Conservation (phyloP, 2,888 invertebrate genomes). For the Xanthorhoe designata region DNA sequence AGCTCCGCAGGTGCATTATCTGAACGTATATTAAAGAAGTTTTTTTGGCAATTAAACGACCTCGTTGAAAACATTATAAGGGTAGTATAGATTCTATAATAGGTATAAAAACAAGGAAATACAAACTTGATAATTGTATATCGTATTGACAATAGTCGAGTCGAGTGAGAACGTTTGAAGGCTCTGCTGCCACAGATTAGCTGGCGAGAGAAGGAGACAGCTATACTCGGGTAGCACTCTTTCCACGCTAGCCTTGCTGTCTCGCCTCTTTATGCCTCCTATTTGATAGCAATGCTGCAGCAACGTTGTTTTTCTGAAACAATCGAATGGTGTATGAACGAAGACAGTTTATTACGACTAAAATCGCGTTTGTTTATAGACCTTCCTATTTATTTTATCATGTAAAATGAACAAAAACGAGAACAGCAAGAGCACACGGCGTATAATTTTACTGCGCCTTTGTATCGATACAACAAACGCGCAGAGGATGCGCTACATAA, state of each 20-base stretch:
- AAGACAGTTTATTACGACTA: background rate
- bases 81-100: no score
- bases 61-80: no score
- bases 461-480: no score
- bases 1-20: no score
- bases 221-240: constrained; percentile 94
- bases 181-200: constrained; percentile 96
- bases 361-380: no score
- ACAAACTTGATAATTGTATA: constrained; percentile 93
- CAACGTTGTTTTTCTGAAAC: constrained; percentile 88
- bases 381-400: no score
- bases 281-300: constrained; percentile 94
- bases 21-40: no score
- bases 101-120: background rate
- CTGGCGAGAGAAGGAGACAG: constrained; percentile 96
- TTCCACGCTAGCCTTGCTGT: constrained; percentile 83
- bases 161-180: constrained; percentile 92
- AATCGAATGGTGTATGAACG: constrained; percentile 30
- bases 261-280: constrained; percentile 89
- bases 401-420: no score
- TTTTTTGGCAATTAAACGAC: no score
- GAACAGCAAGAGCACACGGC: no score
- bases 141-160: constrained; percentile 91
- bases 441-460: no score
- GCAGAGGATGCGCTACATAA: background rate